Conservation (phyloP, 2,113 vertebrate genomes). For the Galemys pyrenaicus region DNA sequence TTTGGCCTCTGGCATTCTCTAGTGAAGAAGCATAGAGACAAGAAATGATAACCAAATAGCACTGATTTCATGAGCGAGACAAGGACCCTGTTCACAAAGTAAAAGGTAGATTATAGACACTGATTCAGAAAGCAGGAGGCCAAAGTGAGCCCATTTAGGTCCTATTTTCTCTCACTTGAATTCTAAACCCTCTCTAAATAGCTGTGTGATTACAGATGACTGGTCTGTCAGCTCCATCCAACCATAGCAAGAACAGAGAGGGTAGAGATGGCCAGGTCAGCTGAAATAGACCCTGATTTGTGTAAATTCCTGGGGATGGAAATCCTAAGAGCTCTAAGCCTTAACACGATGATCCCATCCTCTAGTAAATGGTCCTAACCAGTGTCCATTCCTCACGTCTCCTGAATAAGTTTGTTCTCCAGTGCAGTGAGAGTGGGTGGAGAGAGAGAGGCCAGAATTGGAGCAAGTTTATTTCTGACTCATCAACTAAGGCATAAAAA, state of each 20-base stretch:
- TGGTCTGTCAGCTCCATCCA: background rate
- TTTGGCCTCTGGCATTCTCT: conserved; percentile 39
- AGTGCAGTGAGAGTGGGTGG: background rate
- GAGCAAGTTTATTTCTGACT: background rate
- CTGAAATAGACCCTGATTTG: background rate
- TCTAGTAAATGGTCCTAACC: background rate
- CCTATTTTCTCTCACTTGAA: background rate
- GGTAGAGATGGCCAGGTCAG: background rate
- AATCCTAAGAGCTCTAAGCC: background rate
- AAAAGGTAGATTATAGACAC: background rate
- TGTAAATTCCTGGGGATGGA: background rate
- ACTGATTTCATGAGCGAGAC: background rate
- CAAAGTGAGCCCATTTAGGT: background rate
- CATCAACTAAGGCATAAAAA: background rate
- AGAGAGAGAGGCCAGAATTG: background rate
- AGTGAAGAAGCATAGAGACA: background rate
- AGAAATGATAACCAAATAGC: conserved; percentile 20
- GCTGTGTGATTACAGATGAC: background rate
- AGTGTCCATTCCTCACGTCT: background rate
- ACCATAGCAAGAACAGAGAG: background rate
- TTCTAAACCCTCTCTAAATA: background rate
- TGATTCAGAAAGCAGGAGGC: background rate
- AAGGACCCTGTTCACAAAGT: background rate
- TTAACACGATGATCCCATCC: background rate
- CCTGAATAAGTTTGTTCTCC: background rate